Base-by-base conservation (phyloP, 2,797 vertebrate species). In the Oryzias sinensis region DNA sequence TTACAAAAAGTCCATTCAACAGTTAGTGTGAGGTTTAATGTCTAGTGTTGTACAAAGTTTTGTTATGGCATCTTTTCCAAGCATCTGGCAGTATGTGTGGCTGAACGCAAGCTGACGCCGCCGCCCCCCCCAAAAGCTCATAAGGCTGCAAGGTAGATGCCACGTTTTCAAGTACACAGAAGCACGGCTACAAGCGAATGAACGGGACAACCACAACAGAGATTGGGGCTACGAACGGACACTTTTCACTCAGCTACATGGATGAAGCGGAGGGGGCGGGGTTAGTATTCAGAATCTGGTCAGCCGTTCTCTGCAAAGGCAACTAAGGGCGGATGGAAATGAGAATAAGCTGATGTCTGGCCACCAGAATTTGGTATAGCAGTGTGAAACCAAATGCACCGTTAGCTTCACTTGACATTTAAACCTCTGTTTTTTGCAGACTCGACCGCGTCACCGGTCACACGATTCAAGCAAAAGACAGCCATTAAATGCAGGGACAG, bases 21-120 rank as follows among this genome's bases (percentile, higher is more conserved):
- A 82, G 70, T 87, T 90, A 91, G 89, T 90, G 89, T 90, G 85
- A 81, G 77, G 72, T 81, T 75, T 58, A 75, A 89, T 81, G 67
- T 69, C 80, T 86, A 84, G 77, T 88, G 81, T 89, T 87, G 63
- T 59, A 77, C 72, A 62, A 72, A 55, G 65, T 83, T 79, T 78
- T 79, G 70, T 80, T 86, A 70, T 76, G 72, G 77, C 72, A 65
- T 65, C 57, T 81, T 77, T 80, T 88, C 76, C 74, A 77, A 87
- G 83, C 76, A 90, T 85, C 82, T 90, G 90, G 90, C 90, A 91
- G 91, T 89, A 87, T 85, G 80, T 88, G 82, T 72, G 85, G 86
- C 84, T 69, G n/a, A 76, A 68, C 63, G 25, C 25, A 17, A 49
- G 44, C 27, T 40, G 27, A 41, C 37, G 17, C 43, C 13, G 37